These are phyloP conservation scores for Drosophila nikananu DNA, from an alignment of 1,140 invertebrate species.

Conservation along the genomic window DNA sequence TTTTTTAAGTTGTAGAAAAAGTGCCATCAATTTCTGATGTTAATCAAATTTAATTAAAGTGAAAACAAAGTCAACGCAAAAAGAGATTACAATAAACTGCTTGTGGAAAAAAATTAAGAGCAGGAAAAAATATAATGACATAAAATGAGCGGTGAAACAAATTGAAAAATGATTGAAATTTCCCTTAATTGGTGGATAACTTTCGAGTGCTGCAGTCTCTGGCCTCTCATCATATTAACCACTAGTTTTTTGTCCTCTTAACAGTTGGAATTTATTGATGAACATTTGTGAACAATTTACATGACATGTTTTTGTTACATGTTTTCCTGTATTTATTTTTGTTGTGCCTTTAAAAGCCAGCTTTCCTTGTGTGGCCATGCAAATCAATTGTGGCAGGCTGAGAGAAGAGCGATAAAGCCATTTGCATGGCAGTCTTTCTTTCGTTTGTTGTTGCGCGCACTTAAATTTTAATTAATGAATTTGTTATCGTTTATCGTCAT, in stretches of 20 bases:
- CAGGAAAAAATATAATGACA: conserved; percentile 10
- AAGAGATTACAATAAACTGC: conserved; percentile 41
- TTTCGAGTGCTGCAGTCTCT: conserved; percentile 23
- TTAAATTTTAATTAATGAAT: conserved; percentile 71
- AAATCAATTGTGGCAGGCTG: conserved; percentile 29
- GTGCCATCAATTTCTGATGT: conserved; percentile 42
- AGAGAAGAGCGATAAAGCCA: conserved; percentile 42
- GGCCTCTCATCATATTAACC: conserved; percentile 7
- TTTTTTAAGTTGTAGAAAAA: conserved; percentile 20
- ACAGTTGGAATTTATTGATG: conserved; percentile 21
- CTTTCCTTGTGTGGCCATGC: conserved; percentile 17
- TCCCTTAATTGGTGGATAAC: conserved; percentile 32
- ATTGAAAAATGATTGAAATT: conserved; percentile 46
- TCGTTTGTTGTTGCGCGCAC: conserved; percentile 43
- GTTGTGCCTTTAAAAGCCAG: not conserved
- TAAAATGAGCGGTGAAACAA: conserved; percentile 32
- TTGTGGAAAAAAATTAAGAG: conserved; percentile 7
- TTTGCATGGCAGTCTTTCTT: conserved; percentile 43
- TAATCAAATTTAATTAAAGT: conserved; percentile 72
- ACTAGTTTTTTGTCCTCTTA: not conserved
- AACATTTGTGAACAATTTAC: conserved; percentile 6
- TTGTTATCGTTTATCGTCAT: conserved; percentile 69
- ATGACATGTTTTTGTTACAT: conserved; percentile 22
- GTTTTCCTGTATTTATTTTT: not conserved
- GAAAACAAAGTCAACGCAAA: conserved; percentile 57